A percentile compares a stretch with the other conserved stretches of the same genome.
phyloP scores from a whole-genome alignment of 2,113 vertebrate species.

The Tricholaema leucomelas region DNA sequence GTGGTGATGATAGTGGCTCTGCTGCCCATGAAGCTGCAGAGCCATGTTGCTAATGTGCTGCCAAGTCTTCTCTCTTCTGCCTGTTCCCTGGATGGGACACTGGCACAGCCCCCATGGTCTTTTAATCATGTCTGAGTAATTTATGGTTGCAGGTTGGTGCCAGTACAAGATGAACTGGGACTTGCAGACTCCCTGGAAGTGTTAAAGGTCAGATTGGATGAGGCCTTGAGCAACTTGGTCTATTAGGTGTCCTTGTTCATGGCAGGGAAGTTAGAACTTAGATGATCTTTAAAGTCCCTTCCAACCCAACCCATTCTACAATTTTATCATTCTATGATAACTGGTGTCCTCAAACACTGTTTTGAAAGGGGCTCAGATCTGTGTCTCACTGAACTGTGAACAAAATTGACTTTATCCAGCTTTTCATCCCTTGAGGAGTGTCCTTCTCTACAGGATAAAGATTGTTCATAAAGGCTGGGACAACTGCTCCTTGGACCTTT shows the following conservation, averaged over 20 bases:
- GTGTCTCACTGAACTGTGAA: rapidly evolving
- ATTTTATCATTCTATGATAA: too few species aligned
- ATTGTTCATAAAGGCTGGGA: neutral
- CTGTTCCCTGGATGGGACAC: neutral
- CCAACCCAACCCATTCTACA: too few species aligned
- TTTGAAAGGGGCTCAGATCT: neutral
- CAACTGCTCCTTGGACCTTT: neutral
- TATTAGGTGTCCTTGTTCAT: too few species aligned
- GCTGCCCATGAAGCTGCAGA: neutral
- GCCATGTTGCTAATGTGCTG: rapidly evolving
- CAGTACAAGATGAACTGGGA: neutral
- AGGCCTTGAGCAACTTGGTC: too few species aligned
- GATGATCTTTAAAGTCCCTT: too few species aligned
- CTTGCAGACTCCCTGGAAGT: neutral
- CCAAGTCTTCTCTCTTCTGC: neutral
- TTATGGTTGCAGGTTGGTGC: neutral
- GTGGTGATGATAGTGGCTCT: rapidly evolving
- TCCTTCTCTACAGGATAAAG: neutral
- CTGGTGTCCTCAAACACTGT: neutral
- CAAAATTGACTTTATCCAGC: neutral
- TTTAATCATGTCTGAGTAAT: neutral
- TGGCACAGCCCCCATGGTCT: neutral
- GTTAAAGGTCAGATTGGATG: too few species aligned
- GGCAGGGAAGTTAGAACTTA: too few species aligned
- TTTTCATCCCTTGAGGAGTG: neutral